Percentiles rank a stretch among this genome's conserved stretches.
Evolutionary conservation across 2,113 vertebrate genomes (phyloP).

Genomic region (Pelusios castaneus): DNA sequence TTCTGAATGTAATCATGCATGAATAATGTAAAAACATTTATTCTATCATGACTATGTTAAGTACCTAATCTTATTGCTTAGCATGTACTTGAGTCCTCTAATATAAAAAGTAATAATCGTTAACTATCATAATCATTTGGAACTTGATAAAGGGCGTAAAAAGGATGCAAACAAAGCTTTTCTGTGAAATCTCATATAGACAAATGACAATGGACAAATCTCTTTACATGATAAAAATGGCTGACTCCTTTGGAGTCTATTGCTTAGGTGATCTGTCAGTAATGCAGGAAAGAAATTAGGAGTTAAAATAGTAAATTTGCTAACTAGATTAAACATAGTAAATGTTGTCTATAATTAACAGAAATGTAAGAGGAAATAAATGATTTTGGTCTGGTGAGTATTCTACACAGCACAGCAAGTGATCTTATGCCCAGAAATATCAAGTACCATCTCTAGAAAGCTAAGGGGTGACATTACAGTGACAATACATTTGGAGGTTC

Average conservation of each 20-base stretch:
- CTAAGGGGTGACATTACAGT: neutral
- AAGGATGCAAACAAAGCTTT: neutral
- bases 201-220: neutral
- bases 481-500: neutral
- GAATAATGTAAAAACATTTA: neutral
- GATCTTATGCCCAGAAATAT: neutral
- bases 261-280: neutral
- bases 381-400: neutral
- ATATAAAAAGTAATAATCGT: neutral
- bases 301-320: neutral
- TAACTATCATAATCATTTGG: neutral
- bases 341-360: neutral
- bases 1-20: neutral
- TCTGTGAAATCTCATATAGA: neutral
- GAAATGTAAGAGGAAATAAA: neutral
- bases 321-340: neutral
- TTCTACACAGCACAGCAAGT: neutral
- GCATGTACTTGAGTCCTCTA: neutral
- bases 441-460: neutral
- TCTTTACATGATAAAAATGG: neutral
- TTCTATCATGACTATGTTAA: neutral
- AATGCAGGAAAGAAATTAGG: neutral
- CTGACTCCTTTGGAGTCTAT: neutral
- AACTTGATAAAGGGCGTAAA: neutral
- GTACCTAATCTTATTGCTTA: neutral